phyloP scores from a whole-genome alignment of 2,888 invertebrate genomes.

The Diachrysia chrysitis region DNA sequence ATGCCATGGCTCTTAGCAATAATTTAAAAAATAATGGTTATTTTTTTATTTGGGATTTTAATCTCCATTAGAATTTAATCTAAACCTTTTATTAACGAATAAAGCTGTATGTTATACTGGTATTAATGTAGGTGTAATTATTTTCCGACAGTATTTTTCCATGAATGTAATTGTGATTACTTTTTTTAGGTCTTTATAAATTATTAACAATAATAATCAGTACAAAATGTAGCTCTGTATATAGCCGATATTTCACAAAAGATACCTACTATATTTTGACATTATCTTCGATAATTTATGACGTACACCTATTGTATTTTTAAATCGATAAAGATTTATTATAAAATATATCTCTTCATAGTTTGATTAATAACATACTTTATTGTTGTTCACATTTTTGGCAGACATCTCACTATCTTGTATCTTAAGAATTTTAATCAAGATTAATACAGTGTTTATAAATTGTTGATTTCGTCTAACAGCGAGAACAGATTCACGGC shows the following conservation, averaged over 20 bases:
- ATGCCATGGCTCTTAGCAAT: too few species aligned
- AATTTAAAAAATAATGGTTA: too few species aligned
- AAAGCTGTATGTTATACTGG: neutral
- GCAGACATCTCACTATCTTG: constrained; percentile 11
- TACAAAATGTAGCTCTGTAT: neutral
- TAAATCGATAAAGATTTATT: constrained; percentile 33
- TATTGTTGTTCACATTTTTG: constrained; percentile 31
- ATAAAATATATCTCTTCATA: constrained; percentile 19
- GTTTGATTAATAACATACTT: constrained; percentile 6
- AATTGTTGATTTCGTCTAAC: constrained; percentile 20
- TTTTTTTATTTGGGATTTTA: neutral
- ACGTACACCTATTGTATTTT: constrained; percentile 12
- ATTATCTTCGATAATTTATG: neutral
- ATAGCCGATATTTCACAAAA: neutral
- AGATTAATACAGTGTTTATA: constrained; percentile 31
- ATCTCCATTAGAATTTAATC: neutral
- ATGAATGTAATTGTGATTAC: too few species aligned
- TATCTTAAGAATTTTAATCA: constrained; percentile 40
- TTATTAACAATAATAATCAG: too few species aligned
- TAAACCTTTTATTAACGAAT: neutral
- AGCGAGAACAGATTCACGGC: too few species aligned
- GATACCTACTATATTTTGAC: neutral
- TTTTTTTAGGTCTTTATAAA: too few species aligned
- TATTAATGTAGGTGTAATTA: neutral
- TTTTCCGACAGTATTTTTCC: neutral